A percentile compares a stretch with the other conserved stretches of the same genome.
These are phyloP conservation scores for Hyphantria cunea DNA, from an alignment of 1,140 invertebrate genomes.

Conservation along the genomic window DNA sequence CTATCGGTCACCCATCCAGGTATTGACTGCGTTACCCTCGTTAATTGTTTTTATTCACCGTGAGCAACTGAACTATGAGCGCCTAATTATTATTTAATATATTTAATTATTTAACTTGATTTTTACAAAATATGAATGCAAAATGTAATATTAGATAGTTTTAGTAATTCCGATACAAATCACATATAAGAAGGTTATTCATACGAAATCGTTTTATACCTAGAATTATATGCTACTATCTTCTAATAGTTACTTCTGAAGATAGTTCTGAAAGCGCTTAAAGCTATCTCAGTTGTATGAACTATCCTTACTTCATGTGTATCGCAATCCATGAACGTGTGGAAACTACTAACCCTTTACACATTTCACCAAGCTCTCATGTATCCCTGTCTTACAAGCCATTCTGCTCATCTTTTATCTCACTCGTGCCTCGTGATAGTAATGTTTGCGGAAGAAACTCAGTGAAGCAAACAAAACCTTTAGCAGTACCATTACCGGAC, in stretches of 20 bases:
- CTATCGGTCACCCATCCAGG: too few relatives aligned
- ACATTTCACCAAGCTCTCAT: not conserved
- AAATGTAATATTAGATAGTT: too few relatives aligned
- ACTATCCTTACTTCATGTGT: slow-evolving; percentile 7
- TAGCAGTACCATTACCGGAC: slow-evolving; percentile 1
- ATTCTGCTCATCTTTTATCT: not conserved
- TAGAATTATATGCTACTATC: too few relatives aligned
- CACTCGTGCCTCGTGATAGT: not conserved
- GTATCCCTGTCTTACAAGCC: slow-evolving; percentile 1
- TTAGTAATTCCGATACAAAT: too few relatives aligned
- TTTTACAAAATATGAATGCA: too few relatives aligned
- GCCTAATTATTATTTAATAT: too few relatives aligned
- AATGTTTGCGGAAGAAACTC: slow-evolving; percentile 17
- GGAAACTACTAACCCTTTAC: slow-evolving; percentile 10
- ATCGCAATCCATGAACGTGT: slow-evolving; percentile 12
- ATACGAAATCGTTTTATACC: too few relatives aligned
- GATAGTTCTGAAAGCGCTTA: not conserved
- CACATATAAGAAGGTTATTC: too few relatives aligned
- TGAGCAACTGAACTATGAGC: too few relatives aligned
- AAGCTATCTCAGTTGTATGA: not conserved
- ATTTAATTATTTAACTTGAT: too few relatives aligned
- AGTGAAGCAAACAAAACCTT: slow-evolving; percentile 16
- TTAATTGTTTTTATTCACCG: too few relatives aligned
- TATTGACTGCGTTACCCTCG: too few relatives aligned
- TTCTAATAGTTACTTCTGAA: not conserved